These are phyloP conservation scores for Chelidonichthys spinosus DNA, from an alignment of 2,797 vertebrate species.

Conservation along the genomic window DNA sequence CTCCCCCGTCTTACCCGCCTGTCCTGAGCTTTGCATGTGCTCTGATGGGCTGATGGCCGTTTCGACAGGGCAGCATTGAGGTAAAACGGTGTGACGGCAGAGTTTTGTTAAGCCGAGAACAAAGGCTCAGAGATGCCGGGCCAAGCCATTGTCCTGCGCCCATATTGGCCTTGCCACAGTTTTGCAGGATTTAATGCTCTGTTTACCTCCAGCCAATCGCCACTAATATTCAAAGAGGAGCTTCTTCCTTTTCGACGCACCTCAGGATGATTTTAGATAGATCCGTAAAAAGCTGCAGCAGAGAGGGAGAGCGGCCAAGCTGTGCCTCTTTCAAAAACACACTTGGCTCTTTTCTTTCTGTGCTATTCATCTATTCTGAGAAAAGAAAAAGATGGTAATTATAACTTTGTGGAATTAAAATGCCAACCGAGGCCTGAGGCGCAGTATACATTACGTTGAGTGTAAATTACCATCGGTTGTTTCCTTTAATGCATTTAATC, in stretches of 20 bases:
- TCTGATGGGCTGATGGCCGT: slow-evolving; percentile 94
- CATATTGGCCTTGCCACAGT: slow-evolving; percentile 93
- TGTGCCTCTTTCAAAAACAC: neutral
- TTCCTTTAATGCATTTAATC: neutral
- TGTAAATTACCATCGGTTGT: neutral
- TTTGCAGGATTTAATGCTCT: slow-evolving; percentile 97
- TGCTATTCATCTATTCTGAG: slow-evolving; percentile 2
- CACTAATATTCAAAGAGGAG: slow-evolving; percentile 86
- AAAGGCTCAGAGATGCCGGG: slow-evolving; percentile 85
- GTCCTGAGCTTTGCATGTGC: slow-evolving; percentile 89
- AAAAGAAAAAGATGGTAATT: neutral
- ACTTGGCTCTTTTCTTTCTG: neutral
- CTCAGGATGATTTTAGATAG: slow-evolving; percentile 59
- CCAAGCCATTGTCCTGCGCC: slow-evolving; percentile 89
- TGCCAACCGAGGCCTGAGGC: neutral
- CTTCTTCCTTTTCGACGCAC: slow-evolving; percentile 59
- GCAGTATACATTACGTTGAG: neutral
- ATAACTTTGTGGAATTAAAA: neutral
- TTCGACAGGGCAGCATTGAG: slow-evolving; percentile 94
- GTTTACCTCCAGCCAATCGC: slow-evolving; percentile 94
- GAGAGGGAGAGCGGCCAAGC: neutral
- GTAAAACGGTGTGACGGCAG: slow-evolving; percentile 96
- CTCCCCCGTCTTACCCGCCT: slow-evolving; percentile 50
- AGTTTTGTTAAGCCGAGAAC: slow-evolving; percentile 99
- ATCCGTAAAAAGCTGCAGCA: slow-evolving; percentile 30